A percentile compares a stretch with the other conserved stretches of the same genome.
phyloP scores from a whole-genome alignment of 2,888 invertebrate species.

The Tortricodes alternella region DNA sequence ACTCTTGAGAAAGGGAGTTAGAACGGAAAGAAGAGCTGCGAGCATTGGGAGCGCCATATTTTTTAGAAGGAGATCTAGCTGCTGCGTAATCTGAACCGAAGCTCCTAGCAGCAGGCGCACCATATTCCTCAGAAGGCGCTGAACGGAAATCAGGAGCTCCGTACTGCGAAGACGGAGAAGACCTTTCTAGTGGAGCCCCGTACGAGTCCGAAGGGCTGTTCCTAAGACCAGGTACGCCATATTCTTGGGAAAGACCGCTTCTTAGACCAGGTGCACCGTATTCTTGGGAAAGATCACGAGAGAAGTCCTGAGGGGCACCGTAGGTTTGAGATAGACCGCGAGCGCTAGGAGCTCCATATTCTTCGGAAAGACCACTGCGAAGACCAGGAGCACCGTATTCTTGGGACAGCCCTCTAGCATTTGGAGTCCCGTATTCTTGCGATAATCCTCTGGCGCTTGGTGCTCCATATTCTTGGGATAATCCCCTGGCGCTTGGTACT shows the following conservation, averaged over 20 bases:
- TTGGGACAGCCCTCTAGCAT: slow-evolving; percentile 35
- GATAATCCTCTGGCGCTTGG: slow-evolving; percentile 33
- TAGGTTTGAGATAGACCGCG: slow-evolving; percentile 32
- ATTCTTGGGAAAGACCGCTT: slow-evolving; percentile 42
- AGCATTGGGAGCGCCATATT: slow-evolving; percentile 47
- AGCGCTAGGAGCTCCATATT: slow-evolving; percentile 46
- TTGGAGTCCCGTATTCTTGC: slow-evolving; percentile 38
- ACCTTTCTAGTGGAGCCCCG: slow-evolving; percentile 41
- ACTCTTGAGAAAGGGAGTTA: slow-evolving; percentile 48
- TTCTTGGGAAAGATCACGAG: slow-evolving; percentile 40
- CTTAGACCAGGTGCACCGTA: slow-evolving; percentile 46
- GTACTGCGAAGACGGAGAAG: slow-evolving; percentile 44
- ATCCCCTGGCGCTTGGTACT: slow-evolving; percentile 36
- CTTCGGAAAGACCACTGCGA: slow-evolving; percentile 40
- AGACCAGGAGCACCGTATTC: slow-evolving; percentile 46
- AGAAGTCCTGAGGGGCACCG: slow-evolving; percentile 40
- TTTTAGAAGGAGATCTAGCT: slow-evolving; percentile 39
- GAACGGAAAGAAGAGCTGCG: slow-evolving; percentile 39
- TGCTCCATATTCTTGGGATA: slow-evolving; percentile 43
- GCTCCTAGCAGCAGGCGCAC: slow-evolving; percentile 46
- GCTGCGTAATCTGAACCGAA: slow-evolving; percentile 37
- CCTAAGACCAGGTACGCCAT: slow-evolving; percentile 45
- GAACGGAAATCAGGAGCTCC: slow-evolving; percentile 50
- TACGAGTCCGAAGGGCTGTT: slow-evolving; percentile 41
- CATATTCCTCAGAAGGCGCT: slow-evolving; percentile 52